A percentile compares a stretch with the other conserved stretches of the same genome.
Evolutionary conservation across 2,888 invertebrate species (phyloP).

Genomic region (Clistopyga incitator): DNA sequence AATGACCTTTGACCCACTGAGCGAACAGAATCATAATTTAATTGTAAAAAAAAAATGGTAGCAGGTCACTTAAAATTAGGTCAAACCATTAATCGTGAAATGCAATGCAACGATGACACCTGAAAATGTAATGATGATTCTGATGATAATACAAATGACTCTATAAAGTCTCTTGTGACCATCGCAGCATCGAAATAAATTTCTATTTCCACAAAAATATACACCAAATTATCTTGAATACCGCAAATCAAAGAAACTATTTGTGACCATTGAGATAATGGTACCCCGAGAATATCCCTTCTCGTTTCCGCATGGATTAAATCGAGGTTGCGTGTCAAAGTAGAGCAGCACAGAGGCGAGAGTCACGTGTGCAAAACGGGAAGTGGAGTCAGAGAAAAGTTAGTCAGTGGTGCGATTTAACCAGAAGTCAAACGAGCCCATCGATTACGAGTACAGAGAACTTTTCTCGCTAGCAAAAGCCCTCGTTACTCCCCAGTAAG

Average conservation of each 20-base stretch:
- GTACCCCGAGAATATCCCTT: constrained; percentile 3
- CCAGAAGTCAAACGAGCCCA: constrained; percentile 72
- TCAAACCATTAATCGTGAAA: too few relatives aligned
- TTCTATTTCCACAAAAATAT: background rate
- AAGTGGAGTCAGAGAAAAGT: constrained; percentile 5
- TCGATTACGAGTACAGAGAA: constrained; percentile 41
- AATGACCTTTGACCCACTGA: constrained; percentile 72
- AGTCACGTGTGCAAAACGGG: background rate
- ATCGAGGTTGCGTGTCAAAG: constrained; percentile 48
- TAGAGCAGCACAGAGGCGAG: constrained; percentile 12
- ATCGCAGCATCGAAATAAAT: background rate
- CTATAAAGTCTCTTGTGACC: background rate
- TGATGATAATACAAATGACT: too few relatives aligned
- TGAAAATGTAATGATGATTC: too few relatives aligned
- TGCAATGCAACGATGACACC: too few relatives aligned
- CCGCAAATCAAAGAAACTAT: constrained; percentile 46
- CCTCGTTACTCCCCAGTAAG: background rate
- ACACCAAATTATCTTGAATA: constrained; percentile 18
- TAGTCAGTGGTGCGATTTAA: constrained; percentile 61
- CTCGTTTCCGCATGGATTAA: constrained; percentile 6
- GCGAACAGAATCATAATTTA: too few relatives aligned
- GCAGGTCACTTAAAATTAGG: too few relatives aligned
- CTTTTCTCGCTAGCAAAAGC: background rate
- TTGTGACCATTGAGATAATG: constrained; percentile 4
- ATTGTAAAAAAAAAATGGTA: too few relatives aligned